Evolutionary conservation across 2,113 vertebrate genomes (phyloP), one percentile per base, ranked within the genome.

Genomic region (Scatophagus argus): DNA sequence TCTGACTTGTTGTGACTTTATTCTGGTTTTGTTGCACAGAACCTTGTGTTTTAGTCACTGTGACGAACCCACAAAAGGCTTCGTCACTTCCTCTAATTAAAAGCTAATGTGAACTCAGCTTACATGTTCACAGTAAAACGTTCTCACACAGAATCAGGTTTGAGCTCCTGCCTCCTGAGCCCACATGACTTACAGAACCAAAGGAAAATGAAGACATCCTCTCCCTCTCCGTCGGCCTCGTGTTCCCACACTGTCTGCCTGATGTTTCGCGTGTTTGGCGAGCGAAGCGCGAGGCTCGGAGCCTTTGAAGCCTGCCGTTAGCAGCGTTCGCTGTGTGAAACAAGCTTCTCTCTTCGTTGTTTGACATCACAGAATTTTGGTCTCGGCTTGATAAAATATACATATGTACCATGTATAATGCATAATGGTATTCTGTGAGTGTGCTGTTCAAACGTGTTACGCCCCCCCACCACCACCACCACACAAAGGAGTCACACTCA

Each of bases 281-380:
- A 77, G 60, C 71, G 77, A 46, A 32, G 75, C 32, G 60, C 6
- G 2, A 63, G 69, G 34, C 36, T 63, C 8, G 0, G n/a, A 70
- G 82, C n/a, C 81, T 91, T 87, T 87, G 83, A 93, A 88, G 85
- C 79, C 29, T 5, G 75, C 63, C 41, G 68, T 41, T 41, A 16
- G 38, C 14, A 54, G 47, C 6, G 44, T 43, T 82, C 38, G 1
- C 47, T 41, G 55, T 38, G 61, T 27, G 47, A 80, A 73, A 49
- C 60, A 6, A 8, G 34, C 60, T 71, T 82, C 67, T 84, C 82
- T 77, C 75, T 36, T 63, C 73, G 52, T 56, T 84, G 61, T 43
- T 73, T 84, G 61, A 79, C 79, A 74, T 71, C 84, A 75, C 79
- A 66, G 27, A 67, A 47, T 71, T 49, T 62, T 31, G 11, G 62